These are phyloP conservation scores for Cerastis leucographa DNA, from an alignment of 2,888 invertebrate genomes.

Conservation along the genomic window DNA sequence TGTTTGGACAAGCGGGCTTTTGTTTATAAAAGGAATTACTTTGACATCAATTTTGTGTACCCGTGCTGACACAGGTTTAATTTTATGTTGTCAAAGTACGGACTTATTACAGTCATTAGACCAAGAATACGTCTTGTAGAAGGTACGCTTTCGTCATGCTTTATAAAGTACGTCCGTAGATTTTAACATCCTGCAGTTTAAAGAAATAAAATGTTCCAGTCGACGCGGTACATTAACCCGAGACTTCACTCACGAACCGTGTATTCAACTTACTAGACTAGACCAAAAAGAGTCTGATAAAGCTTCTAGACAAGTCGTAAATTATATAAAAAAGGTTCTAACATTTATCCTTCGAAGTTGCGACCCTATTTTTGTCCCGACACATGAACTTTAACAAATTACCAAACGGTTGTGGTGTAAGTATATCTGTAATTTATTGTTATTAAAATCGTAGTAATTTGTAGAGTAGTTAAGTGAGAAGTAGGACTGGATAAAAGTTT, in stretches of 20 bases:
- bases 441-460: constrained; percentile 42
- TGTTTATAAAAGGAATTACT: constrained; percentile 42
- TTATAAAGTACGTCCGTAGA: constrained; percentile 42
- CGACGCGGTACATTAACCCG: constrained; percentile 64
- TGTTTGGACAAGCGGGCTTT: constrained; percentile 21
- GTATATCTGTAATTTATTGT: constrained; percentile 50
- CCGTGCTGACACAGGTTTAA: neutral
- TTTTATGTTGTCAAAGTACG: constrained; percentile 28
- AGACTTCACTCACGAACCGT: constrained; percentile 62
- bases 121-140: neutral
- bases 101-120: neutral
- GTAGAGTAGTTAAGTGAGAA: constrained; percentile 46
- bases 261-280: constrained; percentile 56
- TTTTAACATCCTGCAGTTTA: constrained; percentile 53
- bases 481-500: constrained; percentile 52
- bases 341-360: constrained; percentile 60
- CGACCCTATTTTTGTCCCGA: constrained; percentile 50
- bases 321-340: constrained; percentile 63
- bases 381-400: constrained; percentile 59
- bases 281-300: constrained; percentile 55
- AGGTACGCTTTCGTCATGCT: constrained; percentile 20
- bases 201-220: constrained; percentile 57
- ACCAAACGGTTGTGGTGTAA: constrained; percentile 42
- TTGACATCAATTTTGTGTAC: constrained; percentile 13
- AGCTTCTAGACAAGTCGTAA: constrained; percentile 65